Percentiles rank a stretch among this genome's conserved stretches.
These are phyloP conservation scores for Scolopax rusticola DNA, from an alignment of 2,797 vertebrate species.

Conservation along the genomic window DNA sequence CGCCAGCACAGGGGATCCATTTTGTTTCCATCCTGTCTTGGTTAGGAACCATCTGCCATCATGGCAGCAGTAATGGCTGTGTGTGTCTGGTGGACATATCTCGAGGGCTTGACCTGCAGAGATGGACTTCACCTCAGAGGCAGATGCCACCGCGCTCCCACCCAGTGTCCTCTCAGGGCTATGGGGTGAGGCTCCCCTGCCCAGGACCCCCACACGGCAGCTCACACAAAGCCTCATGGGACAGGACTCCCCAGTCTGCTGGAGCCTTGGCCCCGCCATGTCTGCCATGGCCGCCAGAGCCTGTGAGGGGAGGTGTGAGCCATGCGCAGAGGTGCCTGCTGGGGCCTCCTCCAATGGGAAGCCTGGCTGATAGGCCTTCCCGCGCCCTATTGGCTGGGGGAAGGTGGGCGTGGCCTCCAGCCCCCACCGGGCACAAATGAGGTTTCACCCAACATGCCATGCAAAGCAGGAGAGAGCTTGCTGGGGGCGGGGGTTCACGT, in stretches of 20 bases:
- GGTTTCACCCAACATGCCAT: constrained; percentile 78
- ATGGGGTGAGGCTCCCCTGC: accelerated
- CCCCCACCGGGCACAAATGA: not conserved
- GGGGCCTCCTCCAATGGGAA: constrained; percentile 43
- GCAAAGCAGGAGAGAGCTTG: constrained; percentile 36
- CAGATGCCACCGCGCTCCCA: accelerated
- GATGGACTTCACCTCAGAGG: accelerated
- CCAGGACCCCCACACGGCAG: accelerated
- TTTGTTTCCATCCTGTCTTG: not conserved
- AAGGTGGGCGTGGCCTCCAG: constrained; percentile 79
- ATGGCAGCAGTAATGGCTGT: accelerated
- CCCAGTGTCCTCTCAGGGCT: accelerated
- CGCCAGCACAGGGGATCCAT: accelerated
- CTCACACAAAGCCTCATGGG: accelerated
- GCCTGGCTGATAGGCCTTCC: not conserved
- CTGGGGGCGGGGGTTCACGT: not conserved
- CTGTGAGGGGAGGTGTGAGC: not conserved
- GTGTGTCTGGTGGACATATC: accelerated
- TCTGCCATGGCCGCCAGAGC: accelerated
- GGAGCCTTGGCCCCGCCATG: accelerated
- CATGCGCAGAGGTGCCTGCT: not conserved
- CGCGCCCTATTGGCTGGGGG: constrained; percentile 77
- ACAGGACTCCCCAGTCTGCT: accelerated
- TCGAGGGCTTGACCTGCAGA: not conserved
- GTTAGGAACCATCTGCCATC: not conserved